Evolutionary conservation across 2,888 invertebrate genomes (phyloP), one percentile per base, ranked within the genome.

Genomic region (Cheilosia pagana): DNA sequence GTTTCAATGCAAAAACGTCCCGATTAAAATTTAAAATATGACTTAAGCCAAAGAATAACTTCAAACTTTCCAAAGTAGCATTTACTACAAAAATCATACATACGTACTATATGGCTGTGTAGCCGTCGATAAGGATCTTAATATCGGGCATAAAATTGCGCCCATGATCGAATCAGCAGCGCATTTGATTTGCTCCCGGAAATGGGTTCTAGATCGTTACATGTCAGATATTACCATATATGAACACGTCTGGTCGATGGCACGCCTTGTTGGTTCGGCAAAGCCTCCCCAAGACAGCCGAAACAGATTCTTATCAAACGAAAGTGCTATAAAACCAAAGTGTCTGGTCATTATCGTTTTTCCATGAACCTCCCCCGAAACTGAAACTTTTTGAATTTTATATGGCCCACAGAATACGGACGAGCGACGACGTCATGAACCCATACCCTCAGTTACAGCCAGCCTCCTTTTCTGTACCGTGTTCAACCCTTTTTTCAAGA

Each of bases 301-400:
- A 57, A 72, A 71, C 60, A 67, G 85, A 81, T 81, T 57, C 75
- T 65, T 85, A 85, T 85, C 79, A 75, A 75, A 65, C 68, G 65
- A 75, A 70, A 81, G 59, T 76, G 75, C 85, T 67, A 85, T 85
- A 76, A 85, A 85, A 85, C 75, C 71, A 57, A 79, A 85, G 79
- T 76, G 75, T 81, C 79, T 85, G 85, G 75, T 85, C 79, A 76
- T 85, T 85, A 85, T 85, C 85, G 85, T 85, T 85, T 85, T 81
- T 85, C 71, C 79, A 81, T 85, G 79, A 85, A 85, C 85, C 50
- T 60, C 59, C 63, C 41, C 28, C 55, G 53, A 16, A 67, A 76
- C 72, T 60, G 62, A 74, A 78, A 74, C 60, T 79, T 74, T 83
- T 71, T 67, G 70, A 79, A 75, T 81, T 62, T 67, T 76, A 79